These are phyloP conservation scores for Caenorhabditis uteleia DNA, from an alignment of 2,888 invertebrate genomes.

Conservation along the genomic window DNA sequence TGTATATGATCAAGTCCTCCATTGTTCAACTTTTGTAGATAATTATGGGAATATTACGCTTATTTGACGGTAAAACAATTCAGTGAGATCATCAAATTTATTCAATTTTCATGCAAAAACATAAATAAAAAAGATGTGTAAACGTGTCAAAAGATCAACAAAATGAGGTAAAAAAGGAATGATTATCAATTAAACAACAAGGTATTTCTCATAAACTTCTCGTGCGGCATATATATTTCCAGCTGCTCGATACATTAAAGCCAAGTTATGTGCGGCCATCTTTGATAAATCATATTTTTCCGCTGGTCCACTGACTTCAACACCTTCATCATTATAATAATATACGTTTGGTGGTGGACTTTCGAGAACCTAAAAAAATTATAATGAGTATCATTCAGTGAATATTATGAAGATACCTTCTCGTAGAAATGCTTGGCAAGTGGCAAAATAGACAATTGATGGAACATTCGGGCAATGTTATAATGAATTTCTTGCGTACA, in stretches of 20 bases:
- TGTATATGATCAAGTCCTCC: no score
- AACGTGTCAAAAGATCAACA: neutral
- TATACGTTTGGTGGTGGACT: slow-evolving; percentile 28
- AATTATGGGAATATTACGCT: no score
- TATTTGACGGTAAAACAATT: no score
- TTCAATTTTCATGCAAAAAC: slow-evolving; percentile 1
- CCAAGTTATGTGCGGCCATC: slow-evolving; percentile 68
- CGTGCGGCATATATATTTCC: slow-evolving; percentile 64
- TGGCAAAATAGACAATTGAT: slow-evolving; percentile 62
- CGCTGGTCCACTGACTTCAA: slow-evolving; percentile 16
- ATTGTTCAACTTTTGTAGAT: no score
- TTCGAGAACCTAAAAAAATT: slow-evolving; percentile 20
- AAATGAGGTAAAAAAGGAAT: slow-evolving; percentile 4
- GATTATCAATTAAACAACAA: slow-evolving; percentile 51
- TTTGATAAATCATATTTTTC: slow-evolving; percentile 36
- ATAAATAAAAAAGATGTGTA: neutral
- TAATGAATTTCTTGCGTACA: slow-evolving; percentile 56
- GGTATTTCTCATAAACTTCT: slow-evolving; percentile 62
- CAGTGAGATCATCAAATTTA: no score
- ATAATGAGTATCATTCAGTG: neutral
- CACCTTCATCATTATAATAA: slow-evolving; percentile 34
- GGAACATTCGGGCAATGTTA: slow-evolving; percentile 66
- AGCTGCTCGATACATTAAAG: slow-evolving; percentile 65
- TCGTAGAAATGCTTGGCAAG: slow-evolving; percentile 64
- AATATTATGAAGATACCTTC: slow-evolving; percentile 37